A percentile compares a stretch with the other conserved stretches of the same genome.
phyloP scores from a whole-genome alignment of 1,140 invertebrate species.

The Pseudomyrmex concolor region DNA sequence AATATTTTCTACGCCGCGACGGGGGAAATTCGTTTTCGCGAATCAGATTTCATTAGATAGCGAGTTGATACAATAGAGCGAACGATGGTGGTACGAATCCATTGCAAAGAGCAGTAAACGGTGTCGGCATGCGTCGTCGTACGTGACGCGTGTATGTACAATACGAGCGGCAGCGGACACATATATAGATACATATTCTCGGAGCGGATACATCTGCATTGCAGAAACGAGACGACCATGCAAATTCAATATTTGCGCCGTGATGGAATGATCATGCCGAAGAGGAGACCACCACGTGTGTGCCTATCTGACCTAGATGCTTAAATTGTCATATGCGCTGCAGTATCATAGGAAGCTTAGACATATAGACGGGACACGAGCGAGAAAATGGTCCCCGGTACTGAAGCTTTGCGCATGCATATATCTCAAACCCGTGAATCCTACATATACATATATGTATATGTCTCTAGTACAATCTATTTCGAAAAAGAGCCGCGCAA shows the following conservation, averaged over 20 bases:
- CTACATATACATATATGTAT: too few species aligned
- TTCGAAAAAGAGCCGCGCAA: conserved; percentile 27
- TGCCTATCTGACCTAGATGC: conserved; percentile 60
- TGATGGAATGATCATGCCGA: conserved; percentile 68
- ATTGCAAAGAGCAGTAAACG: conserved; percentile 64
- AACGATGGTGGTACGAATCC: conserved; percentile 23
- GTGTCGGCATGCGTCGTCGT: conserved; percentile 8
- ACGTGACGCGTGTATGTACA: conserved; percentile 23
- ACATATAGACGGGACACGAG: conserved; percentile 32
- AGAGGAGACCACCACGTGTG: conserved; percentile 35
- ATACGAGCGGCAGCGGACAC: conserved; percentile 9
- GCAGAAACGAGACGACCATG: conserved; percentile 73
- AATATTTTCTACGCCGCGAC: conserved; percentile 28
- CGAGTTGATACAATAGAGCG: conserved; percentile 57
- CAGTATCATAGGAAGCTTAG: conserved; percentile 49
- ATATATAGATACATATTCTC: conserved; percentile 27
- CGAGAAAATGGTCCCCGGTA: conserved; percentile 53
- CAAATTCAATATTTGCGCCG: conserved; percentile 73
- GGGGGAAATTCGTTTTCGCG: conserved; percentile 45
- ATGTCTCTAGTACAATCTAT: conserved; percentile 5
- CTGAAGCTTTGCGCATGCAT: conserved; percentile 40
- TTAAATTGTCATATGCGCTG: conserved; percentile 35
- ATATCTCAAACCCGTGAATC: neutral
- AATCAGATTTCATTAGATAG: conserved; percentile 64
- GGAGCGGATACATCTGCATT: conserved; percentile 67